phyloP scores from a whole-genome alignment of 2,888 invertebrate genomes.

The Ferrisia virgata region DNA sequence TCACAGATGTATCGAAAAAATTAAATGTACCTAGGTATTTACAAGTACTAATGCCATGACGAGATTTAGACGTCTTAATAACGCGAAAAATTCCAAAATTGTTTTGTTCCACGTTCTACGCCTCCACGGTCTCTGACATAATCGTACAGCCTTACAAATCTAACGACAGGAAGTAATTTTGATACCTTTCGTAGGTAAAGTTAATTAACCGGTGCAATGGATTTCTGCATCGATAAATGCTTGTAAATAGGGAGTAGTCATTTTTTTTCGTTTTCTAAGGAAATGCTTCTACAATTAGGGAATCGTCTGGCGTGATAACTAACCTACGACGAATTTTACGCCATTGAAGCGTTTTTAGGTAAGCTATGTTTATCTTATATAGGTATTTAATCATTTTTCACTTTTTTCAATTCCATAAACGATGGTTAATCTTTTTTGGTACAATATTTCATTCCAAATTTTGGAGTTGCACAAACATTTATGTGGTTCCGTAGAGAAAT shows the following conservation, averaged over 20 bases:
- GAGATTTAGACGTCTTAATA: neutral
- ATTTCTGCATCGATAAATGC: neutral
- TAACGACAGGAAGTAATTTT: slow-evolving; percentile 2
- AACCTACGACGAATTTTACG: neutral
- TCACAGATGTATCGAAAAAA: neutral
- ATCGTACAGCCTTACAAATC: neutral
- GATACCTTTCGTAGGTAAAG: neutral
- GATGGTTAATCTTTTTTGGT: too few species aligned
- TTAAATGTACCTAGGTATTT: too few species aligned
- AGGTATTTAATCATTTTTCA: neutral
- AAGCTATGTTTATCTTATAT: too few species aligned
- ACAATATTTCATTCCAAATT: too few species aligned
- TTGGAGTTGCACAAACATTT: too few species aligned
- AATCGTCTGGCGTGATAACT: neutral
- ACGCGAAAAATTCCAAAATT: neutral
- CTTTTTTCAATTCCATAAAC: too few species aligned
- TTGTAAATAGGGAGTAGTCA: neutral
- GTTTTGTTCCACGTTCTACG: neutral
- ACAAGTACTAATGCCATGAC: neutral
- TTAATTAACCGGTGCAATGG: neutral
- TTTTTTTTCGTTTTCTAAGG: neutral
- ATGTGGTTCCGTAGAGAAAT: too few species aligned
- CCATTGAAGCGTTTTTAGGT: neutral
- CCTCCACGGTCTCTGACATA: too few species aligned
- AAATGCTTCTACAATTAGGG: neutral